These are phyloP conservation scores for Fabriciana adippe DNA, from an alignment of 2,888 invertebrate species.

Conservation along the genomic window DNA sequence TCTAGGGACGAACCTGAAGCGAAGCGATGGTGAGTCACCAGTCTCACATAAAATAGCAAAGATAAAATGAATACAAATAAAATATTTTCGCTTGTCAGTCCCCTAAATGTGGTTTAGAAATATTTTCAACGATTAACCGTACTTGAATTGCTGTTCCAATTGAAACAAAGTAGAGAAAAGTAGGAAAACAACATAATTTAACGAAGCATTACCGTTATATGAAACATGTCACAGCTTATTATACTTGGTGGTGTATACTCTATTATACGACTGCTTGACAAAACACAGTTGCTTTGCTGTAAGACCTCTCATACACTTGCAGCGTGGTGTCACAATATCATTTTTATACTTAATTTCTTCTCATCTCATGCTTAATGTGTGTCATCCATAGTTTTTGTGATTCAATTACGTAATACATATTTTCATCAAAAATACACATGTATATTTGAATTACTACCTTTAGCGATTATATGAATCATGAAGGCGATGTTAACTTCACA, in stretches of 20 bases:
- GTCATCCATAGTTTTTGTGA: not conserved
- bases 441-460: not conserved
- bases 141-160: slow-evolving; percentile 9
- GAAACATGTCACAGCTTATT: slow-evolving; percentile 38
- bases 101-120: not conserved
- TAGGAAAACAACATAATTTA: slow-evolving; percentile 32
- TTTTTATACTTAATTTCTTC: slow-evolving; percentile 2
- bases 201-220: slow-evolving; percentile 34
- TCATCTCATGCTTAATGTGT: not conserved
- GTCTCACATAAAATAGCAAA: no score
- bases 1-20: no score
- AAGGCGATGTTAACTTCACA: not conserved
- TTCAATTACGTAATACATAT: not conserved
- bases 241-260: slow-evolving; percentile 34
- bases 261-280: slow-evolving; percentile 41
- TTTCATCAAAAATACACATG: not conserved
- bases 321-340: not conserved
- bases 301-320: slow-evolving; percentile 8
- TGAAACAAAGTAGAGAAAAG: slow-evolving; percentile 11
- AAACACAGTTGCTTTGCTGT: slow-evolving; percentile 36
- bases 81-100: not conserved
- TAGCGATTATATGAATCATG: no score
- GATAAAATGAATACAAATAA: no score
- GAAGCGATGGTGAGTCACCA: no score
- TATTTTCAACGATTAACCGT: slow-evolving; percentile 2